These are phyloP conservation scores for Sarcophilus harrisii DNA, from an alignment of 2,797 vertebrate species.

Conservation along the genomic window DNA sequence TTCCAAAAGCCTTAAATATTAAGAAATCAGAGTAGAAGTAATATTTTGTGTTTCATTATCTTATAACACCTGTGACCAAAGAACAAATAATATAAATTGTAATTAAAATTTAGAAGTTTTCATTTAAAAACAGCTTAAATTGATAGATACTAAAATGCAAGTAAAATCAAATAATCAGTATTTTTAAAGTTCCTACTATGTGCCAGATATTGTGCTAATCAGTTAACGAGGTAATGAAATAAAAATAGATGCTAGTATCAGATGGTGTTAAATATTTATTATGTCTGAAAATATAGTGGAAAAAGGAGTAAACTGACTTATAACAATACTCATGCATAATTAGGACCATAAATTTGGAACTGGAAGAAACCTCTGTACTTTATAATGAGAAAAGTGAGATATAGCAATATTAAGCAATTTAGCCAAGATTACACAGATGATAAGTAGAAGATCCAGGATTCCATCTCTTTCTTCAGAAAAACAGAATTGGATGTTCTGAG, in stretches of 20 bases:
- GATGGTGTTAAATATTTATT: background rate
- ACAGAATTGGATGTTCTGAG: too few relatives aligned
- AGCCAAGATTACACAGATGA: background rate
- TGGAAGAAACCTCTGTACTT: background rate
- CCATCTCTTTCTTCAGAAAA: background rate
- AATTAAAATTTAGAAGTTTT: background rate
- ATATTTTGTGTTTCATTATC: background rate
- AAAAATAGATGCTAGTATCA: background rate
- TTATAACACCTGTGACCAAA: background rate
- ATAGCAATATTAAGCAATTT: background rate
- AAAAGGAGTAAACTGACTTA: background rate
- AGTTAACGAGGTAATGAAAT: background rate
- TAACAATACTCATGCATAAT: too few relatives aligned
- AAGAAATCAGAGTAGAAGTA: background rate
- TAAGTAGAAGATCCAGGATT: background rate
- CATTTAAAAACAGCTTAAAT: background rate
- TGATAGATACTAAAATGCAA: background rate
- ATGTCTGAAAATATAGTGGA: background rate
- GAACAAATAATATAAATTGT: background rate
- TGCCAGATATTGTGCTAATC: background rate
- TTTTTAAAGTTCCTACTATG: background rate
- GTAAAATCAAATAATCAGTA: background rate
- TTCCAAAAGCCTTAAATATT: constrained; percentile 55
- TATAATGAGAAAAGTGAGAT: background rate
- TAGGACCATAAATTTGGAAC: background rate